A percentile compares a stretch with the other conserved stretches of the same genome.
These are phyloP conservation scores for Phrynosoma blainvillii DNA, from an alignment of 2,113 vertebrate genomes.

Conservation along the genomic window DNA sequence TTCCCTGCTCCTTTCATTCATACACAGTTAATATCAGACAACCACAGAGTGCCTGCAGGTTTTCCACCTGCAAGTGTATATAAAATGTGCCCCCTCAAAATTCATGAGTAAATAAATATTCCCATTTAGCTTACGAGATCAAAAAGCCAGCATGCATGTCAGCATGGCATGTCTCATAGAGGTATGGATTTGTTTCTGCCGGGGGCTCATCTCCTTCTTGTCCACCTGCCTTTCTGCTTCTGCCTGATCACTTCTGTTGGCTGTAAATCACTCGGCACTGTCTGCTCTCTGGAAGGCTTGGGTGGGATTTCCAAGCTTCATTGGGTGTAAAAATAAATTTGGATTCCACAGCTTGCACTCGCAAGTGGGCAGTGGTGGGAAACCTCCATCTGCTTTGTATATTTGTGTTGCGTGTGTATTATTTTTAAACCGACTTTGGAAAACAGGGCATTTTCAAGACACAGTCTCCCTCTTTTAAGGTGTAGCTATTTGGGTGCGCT, in stretches of 20 bases:
- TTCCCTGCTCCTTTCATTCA: too few relatives aligned
- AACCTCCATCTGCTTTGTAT: not conserved
- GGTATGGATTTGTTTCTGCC: too few relatives aligned
- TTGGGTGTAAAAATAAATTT: not conserved
- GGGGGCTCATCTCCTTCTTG: too few relatives aligned
- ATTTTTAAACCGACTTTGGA: slow-evolving; percentile 21
- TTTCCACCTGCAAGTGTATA: too few relatives aligned
- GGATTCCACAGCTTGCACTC: not conserved
- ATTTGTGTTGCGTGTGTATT: slow-evolving; percentile 1
- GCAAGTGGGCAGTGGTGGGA: not conserved
- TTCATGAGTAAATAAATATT: too few relatives aligned
- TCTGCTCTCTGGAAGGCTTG: not conserved
- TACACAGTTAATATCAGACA: too few relatives aligned
- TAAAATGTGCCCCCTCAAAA: too few relatives aligned
- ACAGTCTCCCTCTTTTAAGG: not conserved
- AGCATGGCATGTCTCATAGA: too few relatives aligned
- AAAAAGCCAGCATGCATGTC: too few relatives aligned
- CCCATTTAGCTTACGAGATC: too few relatives aligned
- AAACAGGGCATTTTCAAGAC: not conserved
- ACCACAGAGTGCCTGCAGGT: too few relatives aligned
- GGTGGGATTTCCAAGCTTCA: slow-evolving; percentile 11
- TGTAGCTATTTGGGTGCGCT: not conserved
- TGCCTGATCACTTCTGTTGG: accelerated
- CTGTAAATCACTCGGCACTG: accelerated
- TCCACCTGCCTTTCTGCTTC: too few relatives aligned